Evolutionary conservation across 2,113 vertebrate genomes (phyloP).

Genomic region (Echinops telfairi): DNA sequence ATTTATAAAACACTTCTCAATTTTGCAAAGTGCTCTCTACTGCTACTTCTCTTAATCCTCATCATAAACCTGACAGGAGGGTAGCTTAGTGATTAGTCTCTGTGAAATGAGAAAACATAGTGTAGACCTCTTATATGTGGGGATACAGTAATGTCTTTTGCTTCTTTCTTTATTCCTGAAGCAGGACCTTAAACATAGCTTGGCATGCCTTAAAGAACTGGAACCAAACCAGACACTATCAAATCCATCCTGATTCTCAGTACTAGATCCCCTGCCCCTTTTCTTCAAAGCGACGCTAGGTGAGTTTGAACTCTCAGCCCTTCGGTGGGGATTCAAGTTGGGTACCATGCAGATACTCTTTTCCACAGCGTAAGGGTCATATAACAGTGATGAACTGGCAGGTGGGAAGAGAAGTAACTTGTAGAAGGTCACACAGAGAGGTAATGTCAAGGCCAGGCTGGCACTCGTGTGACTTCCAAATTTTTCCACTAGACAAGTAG

Average conservation of each 20-base stretch:
- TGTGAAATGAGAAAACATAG: neutral
- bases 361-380: neutral
- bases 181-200: neutral
- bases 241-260: neutral
- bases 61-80: neutral
- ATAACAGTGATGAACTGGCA: neutral
- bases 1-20: neutral
- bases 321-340: neutral
- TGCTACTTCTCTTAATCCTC: neutral
- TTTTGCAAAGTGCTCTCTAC: neutral
- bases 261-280: neutral
- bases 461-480: neutral
- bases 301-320: neutral
- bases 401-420: slow-evolving; percentile 15
- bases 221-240: neutral
- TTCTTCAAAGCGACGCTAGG: neutral
- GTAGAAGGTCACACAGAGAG: slow-evolving; percentile 32
- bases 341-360: neutral
- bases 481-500: slow-evolving; percentile 56
- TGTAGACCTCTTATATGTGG: neutral
- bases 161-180: slow-evolving; percentile 34
- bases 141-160: neutral
- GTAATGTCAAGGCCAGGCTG: neutral
- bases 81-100: neutral
- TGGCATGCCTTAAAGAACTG: neutral